These are phyloP conservation scores for Nymphalis urticae DNA, from an alignment of 2,888 invertebrate species.

Conservation along the genomic window DNA sequence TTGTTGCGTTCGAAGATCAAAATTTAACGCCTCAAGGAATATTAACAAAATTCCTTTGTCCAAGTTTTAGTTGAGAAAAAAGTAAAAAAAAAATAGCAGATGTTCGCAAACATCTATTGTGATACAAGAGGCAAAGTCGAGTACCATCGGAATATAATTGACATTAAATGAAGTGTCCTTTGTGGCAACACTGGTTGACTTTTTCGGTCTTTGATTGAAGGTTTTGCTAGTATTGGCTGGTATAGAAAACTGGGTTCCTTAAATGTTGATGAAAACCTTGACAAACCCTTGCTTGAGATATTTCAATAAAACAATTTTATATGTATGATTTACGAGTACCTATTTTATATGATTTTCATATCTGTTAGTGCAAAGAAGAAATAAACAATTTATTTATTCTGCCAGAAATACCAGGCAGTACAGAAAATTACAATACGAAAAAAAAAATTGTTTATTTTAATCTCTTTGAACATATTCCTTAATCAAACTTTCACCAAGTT, in stretches of 20 bases:
- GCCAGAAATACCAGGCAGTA: too few species aligned
- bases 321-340: too few species aligned
- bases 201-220: conserved; percentile 27
- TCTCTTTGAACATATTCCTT: too few species aligned
- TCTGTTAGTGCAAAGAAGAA: too few species aligned
- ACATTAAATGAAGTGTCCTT: conserved; percentile 70
- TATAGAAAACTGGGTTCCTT: conserved; percentile 31
- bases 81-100: conserved; percentile 54
- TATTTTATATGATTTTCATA: too few species aligned
- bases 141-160: conserved; percentile 61
- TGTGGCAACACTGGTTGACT: conserved; percentile 39
- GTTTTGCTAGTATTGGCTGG: conserved; percentile 25
- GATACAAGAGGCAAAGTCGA: conserved; percentile 52
- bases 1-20: conserved; percentile 55
- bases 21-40: conserved; percentile 68
- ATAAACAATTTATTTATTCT: too few species aligned
- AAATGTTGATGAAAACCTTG: neutral
- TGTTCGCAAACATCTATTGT: conserved; percentile 64
- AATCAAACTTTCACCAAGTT: too few species aligned
- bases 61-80: conserved; percentile 47
- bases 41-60: conserved; percentile 50
- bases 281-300: too few species aligned
- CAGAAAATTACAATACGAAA: too few species aligned
- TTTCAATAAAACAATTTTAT: too few species aligned
- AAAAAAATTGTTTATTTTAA: too few species aligned